Base-by-base conservation (phyloP, 2,888 invertebrate species). In the Tanytarsus gracilentus region DNA sequence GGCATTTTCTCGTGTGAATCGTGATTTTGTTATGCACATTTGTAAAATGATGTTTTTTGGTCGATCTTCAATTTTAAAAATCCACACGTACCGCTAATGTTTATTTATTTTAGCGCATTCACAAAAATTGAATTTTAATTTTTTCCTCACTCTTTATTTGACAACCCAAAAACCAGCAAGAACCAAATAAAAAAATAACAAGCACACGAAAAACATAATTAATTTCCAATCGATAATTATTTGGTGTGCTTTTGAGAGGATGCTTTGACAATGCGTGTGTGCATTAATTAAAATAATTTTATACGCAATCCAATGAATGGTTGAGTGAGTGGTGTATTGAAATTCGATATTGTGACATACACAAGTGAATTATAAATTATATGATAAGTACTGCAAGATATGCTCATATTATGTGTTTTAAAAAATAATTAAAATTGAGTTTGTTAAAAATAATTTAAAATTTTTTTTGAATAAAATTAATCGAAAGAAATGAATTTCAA, bases 231-330 rank as follows among this genome's bases (percentile, higher is more conserved):
- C 53, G 53, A 53, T 53, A 53, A 53, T 33, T 36, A 6, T 23
- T 7, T n/a, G n/a, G n/a, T n/a, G n/a, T n/a, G n/a, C n/a, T n/a
- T 44, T 44, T 44, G 44, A 40, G 40, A n/a, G n/a, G n/a, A n/a
- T n/a, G n/a, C n/a, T 40, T 40, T 40, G 18, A 40, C 18, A 44
- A 44, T 44, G n/a, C n/a, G n/a, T n/a, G 16, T 44, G 18, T 53
- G 33, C 53, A 53, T 53, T 33, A 53, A 53, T 53, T 53, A 53
- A 53, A 53, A 53, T 49, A 26, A 49, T 53, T 23, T n/a, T n/a
- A n/a, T n/a, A n/a, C n/a, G n/a, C n/a, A n/a, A n/a, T n/a, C n/a
- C n/a, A n/a, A n/a, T n/a, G n/a, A n/a, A n/a, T n/a, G n/a, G n/a
- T n/a, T n/a, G n/a, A n/a, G n/a, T n/a, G n/a, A n/a, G n/a, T n/a